Percentiles rank a stretch among this genome's conserved stretches.
phyloP scores from a whole-genome alignment of 2,113 vertebrate species.

The Xiphophorus hellerii region DNA sequence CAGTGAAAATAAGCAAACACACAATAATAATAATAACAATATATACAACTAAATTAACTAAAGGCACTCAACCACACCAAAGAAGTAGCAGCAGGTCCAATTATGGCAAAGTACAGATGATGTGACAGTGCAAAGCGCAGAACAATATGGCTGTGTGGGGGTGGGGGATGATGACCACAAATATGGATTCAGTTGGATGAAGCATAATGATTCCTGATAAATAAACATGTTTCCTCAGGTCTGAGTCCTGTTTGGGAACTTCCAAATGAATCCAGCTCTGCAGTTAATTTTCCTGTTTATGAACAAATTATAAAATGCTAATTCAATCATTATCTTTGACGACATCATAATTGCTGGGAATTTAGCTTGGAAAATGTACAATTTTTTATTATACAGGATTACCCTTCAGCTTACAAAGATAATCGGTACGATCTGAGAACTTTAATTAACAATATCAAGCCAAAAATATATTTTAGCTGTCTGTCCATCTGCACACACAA shows the following conservation, averaged over 20 bases:
- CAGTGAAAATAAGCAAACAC: too few relatives aligned
- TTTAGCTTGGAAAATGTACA: not conserved
- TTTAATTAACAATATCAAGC: constrained; percentile 3
- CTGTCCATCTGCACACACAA: not conserved
- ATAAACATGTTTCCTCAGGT: not conserved
- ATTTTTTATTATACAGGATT: not conserved
- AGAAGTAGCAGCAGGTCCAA: too few relatives aligned
- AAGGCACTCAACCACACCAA: too few relatives aligned
- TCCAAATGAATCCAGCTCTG: not conserved
- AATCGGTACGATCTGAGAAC: not conserved
- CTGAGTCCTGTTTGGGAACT: not conserved
- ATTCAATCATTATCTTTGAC: not conserved
- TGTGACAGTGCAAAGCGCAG: too few relatives aligned
- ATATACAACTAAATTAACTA: too few relatives aligned
- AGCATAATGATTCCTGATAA: not conserved
- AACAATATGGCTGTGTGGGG: too few relatives aligned
- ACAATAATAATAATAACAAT: too few relatives aligned
- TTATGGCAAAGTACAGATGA: too few relatives aligned
- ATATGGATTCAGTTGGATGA: not conserved
- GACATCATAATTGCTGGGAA: constrained; percentile 1
- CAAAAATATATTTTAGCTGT: not conserved
- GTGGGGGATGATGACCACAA: too few relatives aligned
- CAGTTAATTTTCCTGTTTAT: not conserved
- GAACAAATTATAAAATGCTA: not conserved
- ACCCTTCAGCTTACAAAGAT: not conserved